Percentiles rank a stretch among this genome's conserved stretches.
Evolutionary conservation across 2,888 invertebrate species (phyloP).

Genomic region (Eubasilissa splendida): DNA sequence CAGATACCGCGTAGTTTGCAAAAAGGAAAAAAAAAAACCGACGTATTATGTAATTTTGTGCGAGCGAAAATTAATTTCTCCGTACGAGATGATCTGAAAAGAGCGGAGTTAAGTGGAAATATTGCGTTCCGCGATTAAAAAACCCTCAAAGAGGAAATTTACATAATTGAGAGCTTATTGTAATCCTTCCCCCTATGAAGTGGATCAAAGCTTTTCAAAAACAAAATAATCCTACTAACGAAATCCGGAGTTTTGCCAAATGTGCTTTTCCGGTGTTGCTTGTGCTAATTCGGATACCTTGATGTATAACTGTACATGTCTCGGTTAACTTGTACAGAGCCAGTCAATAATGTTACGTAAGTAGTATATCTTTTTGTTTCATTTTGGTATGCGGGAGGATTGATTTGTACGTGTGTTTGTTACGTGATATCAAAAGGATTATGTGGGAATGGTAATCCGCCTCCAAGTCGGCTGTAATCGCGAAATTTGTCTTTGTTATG

Average conservation of each 20-base stretch:
- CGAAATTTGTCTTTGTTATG: too few relatives aligned
- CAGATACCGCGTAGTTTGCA: too few relatives aligned
- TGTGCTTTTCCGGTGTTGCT: neutral
- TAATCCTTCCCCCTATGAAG: conserved; percentile 18
- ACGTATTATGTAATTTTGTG: neutral
- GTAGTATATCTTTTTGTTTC: too few relatives aligned
- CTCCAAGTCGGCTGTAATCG: too few relatives aligned
- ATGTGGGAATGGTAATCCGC: too few relatives aligned
- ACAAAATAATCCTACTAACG: neutral
- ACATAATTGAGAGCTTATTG: conserved; percentile 39
- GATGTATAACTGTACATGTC: too few relatives aligned
- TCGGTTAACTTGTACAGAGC: too few relatives aligned
- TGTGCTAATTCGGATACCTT: too few relatives aligned
- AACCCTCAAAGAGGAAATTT: conserved; percentile 32
- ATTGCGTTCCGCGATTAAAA: conserved; percentile 28
- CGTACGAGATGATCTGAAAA: neutral
- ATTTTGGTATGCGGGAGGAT: too few relatives aligned
- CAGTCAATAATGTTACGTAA: too few relatives aligned
- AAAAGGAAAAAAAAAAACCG: neutral
- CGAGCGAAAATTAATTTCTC: neutral
- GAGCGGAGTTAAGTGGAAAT: neutral
- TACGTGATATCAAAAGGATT: too few relatives aligned
- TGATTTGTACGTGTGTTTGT: too few relatives aligned
- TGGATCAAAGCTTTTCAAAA: conserved; percentile 37
- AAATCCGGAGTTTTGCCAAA: conserved; percentile 27